phyloP scores from a whole-genome alignment of 2,888 invertebrate species.

The Macrosoma leucophasiata region DNA sequence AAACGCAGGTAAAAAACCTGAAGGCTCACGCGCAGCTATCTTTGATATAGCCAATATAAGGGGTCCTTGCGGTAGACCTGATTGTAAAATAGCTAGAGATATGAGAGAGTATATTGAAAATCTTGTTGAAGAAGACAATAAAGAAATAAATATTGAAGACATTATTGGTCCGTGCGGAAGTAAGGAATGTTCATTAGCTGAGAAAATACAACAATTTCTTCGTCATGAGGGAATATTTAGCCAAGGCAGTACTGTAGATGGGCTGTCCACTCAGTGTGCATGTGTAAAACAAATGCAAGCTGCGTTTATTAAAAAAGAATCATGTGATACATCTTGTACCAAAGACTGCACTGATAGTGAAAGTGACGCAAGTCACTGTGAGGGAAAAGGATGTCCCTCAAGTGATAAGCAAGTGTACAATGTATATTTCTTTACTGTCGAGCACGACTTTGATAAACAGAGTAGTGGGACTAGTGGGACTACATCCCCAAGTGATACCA shows the following conservation, averaged over 20 bases:
- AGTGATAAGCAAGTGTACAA: slow-evolving; percentile 39
- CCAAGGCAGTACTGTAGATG: slow-evolving; percentile 38
- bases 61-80: slow-evolving; percentile 62
- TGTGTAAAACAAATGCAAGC: slow-evolving; percentile 54
- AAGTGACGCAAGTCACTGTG: slow-evolving; percentile 39
- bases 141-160: slow-evolving; percentile 46
- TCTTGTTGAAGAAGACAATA: slow-evolving; percentile 55
- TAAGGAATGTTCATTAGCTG: slow-evolving; percentile 52
- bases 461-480: slow-evolving; percentile 25
- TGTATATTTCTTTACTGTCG: slow-evolving; percentile 61
- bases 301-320: slow-evolving; percentile 37
- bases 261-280: slow-evolving; percentile 60
- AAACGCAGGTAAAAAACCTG: slow-evolving; percentile 36
- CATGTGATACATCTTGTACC: slow-evolving; percentile 42
- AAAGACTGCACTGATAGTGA: slow-evolving; percentile 44
- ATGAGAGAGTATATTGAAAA: slow-evolving; percentile 58
- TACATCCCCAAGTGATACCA: slow-evolving; percentile 24
- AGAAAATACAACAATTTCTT: slow-evolving; percentile 56
- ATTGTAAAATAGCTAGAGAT: slow-evolving; percentile 61
- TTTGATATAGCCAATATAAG: slow-evolving; percentile 61
- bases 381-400: slow-evolving; percentile 43
- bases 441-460: slow-evolving; percentile 42
- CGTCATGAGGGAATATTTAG: slow-evolving; percentile 52
- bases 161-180: slow-evolving; percentile 65
- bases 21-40: slow-evolving; percentile 30